Conservation (phyloP, 2,113 vertebrate species). For the Cathartes aura region DNA sequence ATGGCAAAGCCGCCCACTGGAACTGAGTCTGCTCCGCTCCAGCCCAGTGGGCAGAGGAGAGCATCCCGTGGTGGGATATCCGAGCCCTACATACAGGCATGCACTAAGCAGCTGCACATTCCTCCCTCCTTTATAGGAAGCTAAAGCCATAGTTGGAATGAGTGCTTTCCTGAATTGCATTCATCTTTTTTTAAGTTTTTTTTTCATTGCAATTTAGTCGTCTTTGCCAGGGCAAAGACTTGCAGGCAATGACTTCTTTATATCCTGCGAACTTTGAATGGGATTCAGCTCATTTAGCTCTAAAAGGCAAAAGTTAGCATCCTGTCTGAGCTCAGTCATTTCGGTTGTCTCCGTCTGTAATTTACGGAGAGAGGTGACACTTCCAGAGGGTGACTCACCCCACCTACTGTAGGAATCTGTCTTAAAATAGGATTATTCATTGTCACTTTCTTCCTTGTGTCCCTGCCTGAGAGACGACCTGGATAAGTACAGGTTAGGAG, state of each 20-base stretch:
- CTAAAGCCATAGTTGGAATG: background rate
- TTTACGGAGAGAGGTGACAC: conserved; percentile 2
- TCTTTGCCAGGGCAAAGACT: background rate
- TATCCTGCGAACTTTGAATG: background rate
- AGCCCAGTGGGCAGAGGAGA: background rate
- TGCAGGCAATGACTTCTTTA: conserved; percentile 27
- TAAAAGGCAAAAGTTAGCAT: conserved; percentile 6
- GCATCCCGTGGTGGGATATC: background rate
- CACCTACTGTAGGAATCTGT: background rate
- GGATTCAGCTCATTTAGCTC: conserved; percentile 6
- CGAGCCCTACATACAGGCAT: background rate
- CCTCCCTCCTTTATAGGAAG: background rate
- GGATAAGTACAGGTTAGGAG: background rate
- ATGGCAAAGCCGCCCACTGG: background rate
- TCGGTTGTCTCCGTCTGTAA: background rate
- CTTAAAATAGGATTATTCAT: conserved; percentile 11
- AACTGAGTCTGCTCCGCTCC: accelerated
- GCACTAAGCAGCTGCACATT: background rate
- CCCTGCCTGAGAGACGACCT: background rate
- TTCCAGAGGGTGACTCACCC: conserved; percentile 1
- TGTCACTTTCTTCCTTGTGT: background rate
- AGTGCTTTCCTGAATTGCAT: background rate
- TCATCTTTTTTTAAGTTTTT: background rate
- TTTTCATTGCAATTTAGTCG: background rate
- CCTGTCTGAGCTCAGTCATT: conserved; percentile 4